Evolutionary conservation across 1,140 invertebrate species (phyloP), one percentile per base, ranked within the genome.

Genomic region (Aphelenchoides fujianensis): DNA sequence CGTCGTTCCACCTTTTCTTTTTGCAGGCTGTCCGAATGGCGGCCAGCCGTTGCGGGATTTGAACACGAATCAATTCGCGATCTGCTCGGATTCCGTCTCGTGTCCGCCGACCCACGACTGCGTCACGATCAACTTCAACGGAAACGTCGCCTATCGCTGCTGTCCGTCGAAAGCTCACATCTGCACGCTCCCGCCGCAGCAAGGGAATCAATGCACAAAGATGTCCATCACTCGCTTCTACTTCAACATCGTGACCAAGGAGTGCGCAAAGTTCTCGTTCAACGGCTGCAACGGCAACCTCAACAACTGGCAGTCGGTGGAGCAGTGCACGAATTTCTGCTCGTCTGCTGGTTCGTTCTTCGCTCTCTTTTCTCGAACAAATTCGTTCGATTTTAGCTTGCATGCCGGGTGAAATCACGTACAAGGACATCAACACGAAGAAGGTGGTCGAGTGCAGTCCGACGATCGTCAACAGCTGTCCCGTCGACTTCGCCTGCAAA

Each of bases 241-340:
- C 48, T 82, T 82, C 71, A 82, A 82, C 67, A 84, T 82, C 69
- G 80, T 82, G 1, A 84, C 82, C 12, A 78, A 77, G 48, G 78
- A 82, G 52, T 82, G 80, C 57, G 77, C 70, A 28, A 68, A 75
- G 35, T 82, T 82, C 61, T 70, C 69, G 32, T 82, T 66, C 63
- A 82, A 79, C 28, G 74, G 74, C 34, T 79, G 76, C 28, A 78
- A 78, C 35, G 76, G 63, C 0, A 81, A 82, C 32, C 41, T 83
- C 66, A 81, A 81, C 68, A 82, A 82, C 53, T 82, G 79, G 62
- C 72, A 63, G 3, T 68, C 75, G 1, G 36, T 41, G n/a, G 66
- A 82, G 2, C 82, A 82, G 70, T 82, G 80, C 73, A 73, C 57
- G 31, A 82, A 83, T 41, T 82, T 82, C 64, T 82, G 80, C 52